Conservation (phyloP, 2,113 vertebrate genomes). For the Macrotis lagotis region DNA sequence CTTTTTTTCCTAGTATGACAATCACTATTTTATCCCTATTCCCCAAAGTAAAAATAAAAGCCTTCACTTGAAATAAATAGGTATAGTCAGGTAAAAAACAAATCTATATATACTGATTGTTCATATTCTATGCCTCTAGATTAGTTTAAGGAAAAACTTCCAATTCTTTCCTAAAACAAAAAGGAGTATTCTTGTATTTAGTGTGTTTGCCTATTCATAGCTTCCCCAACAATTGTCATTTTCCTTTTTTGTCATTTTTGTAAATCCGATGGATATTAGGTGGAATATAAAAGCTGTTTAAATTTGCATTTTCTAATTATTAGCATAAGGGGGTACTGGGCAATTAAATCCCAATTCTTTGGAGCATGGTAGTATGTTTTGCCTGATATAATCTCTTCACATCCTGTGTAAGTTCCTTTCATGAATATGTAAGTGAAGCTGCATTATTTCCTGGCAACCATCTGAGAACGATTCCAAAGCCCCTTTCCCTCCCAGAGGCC, state of each 20-base stretch:
- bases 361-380: not conserved
- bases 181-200: not conserved
- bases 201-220: not conserved
- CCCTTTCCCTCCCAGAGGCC: not conserved
- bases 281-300: not conserved
- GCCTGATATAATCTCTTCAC: not conserved
- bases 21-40: not conserved
- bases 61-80: not conserved
- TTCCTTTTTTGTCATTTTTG: not conserved
- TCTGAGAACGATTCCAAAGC: not conserved
- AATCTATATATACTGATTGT: not conserved
- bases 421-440: not conserved
- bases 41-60: not conserved
- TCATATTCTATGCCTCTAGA: not conserved
- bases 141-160: not conserved
- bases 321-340: not conserved
- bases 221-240: not conserved
- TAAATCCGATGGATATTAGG: not conserved
- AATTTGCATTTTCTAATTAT: not conserved
- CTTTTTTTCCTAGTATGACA: not conserved
- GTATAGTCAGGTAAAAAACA: not conserved
- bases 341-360: not conserved
- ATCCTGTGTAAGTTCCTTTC: not conserved
- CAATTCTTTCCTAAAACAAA: not conserved
- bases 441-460: not conserved